Evolutionary conservation across 1,140 invertebrate genomes (phyloP).

Genomic region (Drosophila albomicans): DNA sequence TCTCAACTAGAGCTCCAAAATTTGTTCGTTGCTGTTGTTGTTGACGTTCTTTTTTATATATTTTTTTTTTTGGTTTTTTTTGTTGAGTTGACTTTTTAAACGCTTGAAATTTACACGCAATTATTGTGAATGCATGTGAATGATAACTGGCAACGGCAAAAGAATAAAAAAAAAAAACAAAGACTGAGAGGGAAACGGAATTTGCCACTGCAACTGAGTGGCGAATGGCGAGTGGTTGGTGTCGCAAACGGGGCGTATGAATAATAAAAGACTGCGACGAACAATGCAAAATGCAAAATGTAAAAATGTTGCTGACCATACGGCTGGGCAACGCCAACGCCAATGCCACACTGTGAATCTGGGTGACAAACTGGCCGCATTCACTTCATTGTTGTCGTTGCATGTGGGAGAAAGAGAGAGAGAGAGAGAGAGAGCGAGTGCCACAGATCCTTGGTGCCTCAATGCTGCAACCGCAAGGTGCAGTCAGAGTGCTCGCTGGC

Average conservation of each 20-base stretch:
- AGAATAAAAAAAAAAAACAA: background rate
- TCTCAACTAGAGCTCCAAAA: constrained; percentile 4
- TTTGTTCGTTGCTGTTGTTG: background rate
- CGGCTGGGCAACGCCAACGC: constrained; percentile 2
- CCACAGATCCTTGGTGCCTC: constrained; percentile 19
- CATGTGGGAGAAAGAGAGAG: too few species aligned
- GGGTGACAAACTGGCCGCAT: constrained; percentile 54
- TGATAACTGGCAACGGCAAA: constrained; percentile 40
- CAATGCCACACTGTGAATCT: constrained; percentile 18
- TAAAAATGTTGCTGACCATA: constrained; percentile 30
- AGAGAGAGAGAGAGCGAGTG: constrained; percentile 6
- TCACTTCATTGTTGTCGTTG: constrained; percentile 24
- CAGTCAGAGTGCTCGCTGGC: constrained; percentile 19
- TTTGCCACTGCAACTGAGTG: constrained; percentile 42
- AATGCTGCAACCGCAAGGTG: constrained; percentile 22
- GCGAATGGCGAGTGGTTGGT: too few species aligned
- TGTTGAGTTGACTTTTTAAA: constrained; percentile 49
- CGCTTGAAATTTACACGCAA: constrained; percentile 68
- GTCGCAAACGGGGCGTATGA: constrained; percentile 55
- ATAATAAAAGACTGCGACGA: constrained; percentile 63
- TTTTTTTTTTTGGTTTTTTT: background rate
- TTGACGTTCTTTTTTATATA: background rate
- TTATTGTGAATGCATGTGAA: constrained; percentile 71
- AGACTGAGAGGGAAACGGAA: constrained; percentile 7
- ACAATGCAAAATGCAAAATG: constrained; percentile 41